These are phyloP conservation scores for Gila robusta DNA, from an alignment of 2,797 vertebrate genomes.

Conservation along the genomic window DNA sequence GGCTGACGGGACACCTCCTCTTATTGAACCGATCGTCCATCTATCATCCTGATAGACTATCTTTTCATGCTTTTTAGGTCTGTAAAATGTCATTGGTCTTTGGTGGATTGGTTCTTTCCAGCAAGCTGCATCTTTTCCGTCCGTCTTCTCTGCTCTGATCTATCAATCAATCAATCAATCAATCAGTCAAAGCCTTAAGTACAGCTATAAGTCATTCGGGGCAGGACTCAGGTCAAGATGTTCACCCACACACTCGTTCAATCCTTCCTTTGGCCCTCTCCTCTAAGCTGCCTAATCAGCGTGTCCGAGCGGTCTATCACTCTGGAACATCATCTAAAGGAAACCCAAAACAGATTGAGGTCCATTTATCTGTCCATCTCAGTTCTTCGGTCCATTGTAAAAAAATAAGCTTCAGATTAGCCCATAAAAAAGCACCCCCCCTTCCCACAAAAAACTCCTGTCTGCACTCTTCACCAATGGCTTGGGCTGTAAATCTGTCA, in stretches of 20 bases:
- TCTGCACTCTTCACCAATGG: neutral
- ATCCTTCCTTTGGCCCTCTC: constrained; percentile 29
- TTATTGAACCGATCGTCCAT: constrained; percentile 66
- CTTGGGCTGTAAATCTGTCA: constrained; percentile 72
- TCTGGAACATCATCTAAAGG: constrained; percentile 51
- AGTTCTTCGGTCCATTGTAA: constrained; percentile 45
- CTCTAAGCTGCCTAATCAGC: constrained; percentile 58
- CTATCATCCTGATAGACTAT: constrained; percentile 71
- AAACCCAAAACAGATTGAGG: constrained; percentile 58
- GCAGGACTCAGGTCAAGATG: constrained; percentile 63
- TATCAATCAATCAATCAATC: constrained; percentile 68
- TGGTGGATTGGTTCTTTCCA: constrained; percentile 69
- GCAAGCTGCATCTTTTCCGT: constrained; percentile 67
- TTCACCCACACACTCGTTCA: constrained; percentile 39
- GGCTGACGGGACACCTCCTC: constrained; percentile 58
- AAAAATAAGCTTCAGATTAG: constrained; percentile 71
- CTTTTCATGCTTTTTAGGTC: constrained; percentile 64
- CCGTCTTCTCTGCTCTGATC: constrained; percentile 57
- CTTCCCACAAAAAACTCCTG: neutral
- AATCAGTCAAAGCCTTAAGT: constrained; percentile 72
- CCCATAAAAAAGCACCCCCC: constrained; percentile 59
- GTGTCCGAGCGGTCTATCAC: constrained; percentile 52
- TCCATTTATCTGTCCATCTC: constrained; percentile 70
- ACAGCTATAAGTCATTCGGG: constrained; percentile 67
- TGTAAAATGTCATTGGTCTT: constrained; percentile 71